Percentiles rank a stretch among this genome's conserved stretches.
phyloP scores from a whole-genome alignment of 2,888 invertebrate genomes.

The Monopis laevigella region DNA sequence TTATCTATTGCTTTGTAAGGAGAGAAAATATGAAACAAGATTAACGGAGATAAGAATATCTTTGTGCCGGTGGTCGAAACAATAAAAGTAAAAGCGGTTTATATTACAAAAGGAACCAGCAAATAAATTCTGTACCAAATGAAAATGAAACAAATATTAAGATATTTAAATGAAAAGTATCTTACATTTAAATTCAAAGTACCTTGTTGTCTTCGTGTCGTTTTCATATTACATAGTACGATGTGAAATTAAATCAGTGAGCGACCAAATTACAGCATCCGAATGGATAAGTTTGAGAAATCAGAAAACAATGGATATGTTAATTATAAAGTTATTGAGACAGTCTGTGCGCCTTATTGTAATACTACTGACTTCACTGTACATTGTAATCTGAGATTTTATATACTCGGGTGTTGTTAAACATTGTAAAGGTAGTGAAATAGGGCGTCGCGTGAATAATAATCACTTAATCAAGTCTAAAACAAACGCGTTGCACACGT shows the following conservation, averaged over 20 bases:
- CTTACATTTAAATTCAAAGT: conserved; percentile 10
- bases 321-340: no score
- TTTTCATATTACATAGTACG: conserved; percentile 7
- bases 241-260: conserved; percentile 31
- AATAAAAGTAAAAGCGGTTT: conserved; percentile 13
- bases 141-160: conserved; percentile 10
- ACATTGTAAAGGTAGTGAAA: no score
- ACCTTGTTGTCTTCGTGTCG: conserved; percentile 7
- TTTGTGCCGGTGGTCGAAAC: conserved; percentile 10
- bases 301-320: conserved; percentile 23
- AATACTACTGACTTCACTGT: no score
- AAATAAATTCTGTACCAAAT: no score
- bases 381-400: no score
- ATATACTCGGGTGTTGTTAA: no score
- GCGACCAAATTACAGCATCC: conserved; percentile 16
- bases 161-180: conserved; percentile 11
- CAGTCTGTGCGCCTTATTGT: no score
- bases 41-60: conserved; percentile 14
- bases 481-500: conserved; percentile 9
- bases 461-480: no score
- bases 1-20: conserved; percentile 36
- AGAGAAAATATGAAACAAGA: conserved; percentile 38
- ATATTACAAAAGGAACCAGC: no score
- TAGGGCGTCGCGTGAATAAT: no score
- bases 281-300: conserved; percentile 20